Base-by-base conservation (phyloP, 2,888 invertebrate genomes). In the Diogma glabrata region DNA sequence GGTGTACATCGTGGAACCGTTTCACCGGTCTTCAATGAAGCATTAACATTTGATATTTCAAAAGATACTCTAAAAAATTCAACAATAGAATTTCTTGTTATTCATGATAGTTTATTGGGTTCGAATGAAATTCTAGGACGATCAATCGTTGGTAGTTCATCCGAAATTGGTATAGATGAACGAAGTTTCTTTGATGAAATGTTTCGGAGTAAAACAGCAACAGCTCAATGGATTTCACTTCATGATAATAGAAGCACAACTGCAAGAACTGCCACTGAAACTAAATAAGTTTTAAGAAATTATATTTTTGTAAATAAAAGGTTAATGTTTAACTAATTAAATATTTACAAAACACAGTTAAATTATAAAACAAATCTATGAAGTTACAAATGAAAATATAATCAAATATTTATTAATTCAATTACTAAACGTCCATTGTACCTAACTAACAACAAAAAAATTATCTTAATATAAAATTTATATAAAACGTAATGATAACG, bases 21-120 rank as follows among this genome's bases (percentile, higher is more conserved):
- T 1, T 84, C 81, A 64, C 93, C 94, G 0, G 84, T 93, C 1
- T 95, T 90, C 72, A 94, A 95, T 65, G 95, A 95, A 66, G 91
- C 92, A 0, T 72, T 95, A 56, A 89, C 92, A 9, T 95, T 94
- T 66, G 94, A 95, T 64, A 82, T 95, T 12, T 87, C 90, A 63
- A 74, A 72, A 53, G 79, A 81, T 40, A 67, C 69, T 49, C 65
- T 82, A 14, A 73, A 75, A 53, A 73, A 71, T 55, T 73, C 75
- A 51, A 64, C 70, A 19, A 63, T 82, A 10, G 79, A 81, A 60
- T 74, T 82, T 57, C 69, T 72, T 4, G 75, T 82, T 2, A 70
- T 76, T 46, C 79, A 79, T 60, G 80, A 80, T 58, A 79, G 76
- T 56, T 65, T 79, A 16, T 64, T 79, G 53, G 78, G 78, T 57